Evolutionary conservation across 2,888 invertebrate species (phyloP).

Genomic region (Caenorhabditis macrosperma): DNA sequence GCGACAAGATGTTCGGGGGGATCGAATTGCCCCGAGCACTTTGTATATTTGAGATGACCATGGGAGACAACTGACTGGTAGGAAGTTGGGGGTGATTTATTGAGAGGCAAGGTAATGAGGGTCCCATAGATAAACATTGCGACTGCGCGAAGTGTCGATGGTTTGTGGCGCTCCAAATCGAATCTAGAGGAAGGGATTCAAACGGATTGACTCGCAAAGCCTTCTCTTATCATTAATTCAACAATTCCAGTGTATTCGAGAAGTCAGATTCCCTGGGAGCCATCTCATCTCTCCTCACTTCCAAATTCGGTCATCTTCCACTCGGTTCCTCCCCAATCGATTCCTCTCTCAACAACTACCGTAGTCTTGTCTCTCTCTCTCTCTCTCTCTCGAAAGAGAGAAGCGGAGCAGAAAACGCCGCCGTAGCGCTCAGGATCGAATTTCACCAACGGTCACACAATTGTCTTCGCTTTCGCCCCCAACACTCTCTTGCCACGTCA

Average conservation of each 20-base stretch:
- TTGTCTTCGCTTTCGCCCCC: not conserved
- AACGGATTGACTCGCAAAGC: too few relatives aligned
- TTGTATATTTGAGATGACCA: constrained; percentile 22
- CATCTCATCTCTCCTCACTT: not conserved
- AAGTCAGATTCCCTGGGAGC: too few relatives aligned
- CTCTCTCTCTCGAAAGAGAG: not conserved
- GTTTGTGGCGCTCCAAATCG: too few relatives aligned
- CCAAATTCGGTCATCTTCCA: not conserved
- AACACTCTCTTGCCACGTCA: constrained; percentile 22
- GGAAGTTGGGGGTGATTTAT: constrained; percentile 13
- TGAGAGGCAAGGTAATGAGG: not conserved
- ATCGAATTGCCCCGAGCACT: constrained; percentile 47
- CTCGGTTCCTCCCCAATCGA: not conserved
- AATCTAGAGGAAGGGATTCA: too few relatives aligned
- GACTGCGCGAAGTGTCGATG: too few relatives aligned
- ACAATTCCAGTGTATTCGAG: too few relatives aligned
- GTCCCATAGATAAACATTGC: constrained; percentile 4
- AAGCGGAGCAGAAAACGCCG: not conserved
- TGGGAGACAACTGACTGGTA: constrained; percentile 27
- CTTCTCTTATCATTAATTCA: too few relatives aligned
- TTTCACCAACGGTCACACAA: constrained; percentile 51
- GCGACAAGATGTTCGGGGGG: constrained; percentile 42
- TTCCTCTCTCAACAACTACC: not conserved
- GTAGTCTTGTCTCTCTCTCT: not conserved
- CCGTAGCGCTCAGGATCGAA: constrained; percentile 28